These are phyloP conservation scores for Nycteola revayana DNA, from an alignment of 2,888 invertebrate genomes.

Conservation along the genomic window DNA sequence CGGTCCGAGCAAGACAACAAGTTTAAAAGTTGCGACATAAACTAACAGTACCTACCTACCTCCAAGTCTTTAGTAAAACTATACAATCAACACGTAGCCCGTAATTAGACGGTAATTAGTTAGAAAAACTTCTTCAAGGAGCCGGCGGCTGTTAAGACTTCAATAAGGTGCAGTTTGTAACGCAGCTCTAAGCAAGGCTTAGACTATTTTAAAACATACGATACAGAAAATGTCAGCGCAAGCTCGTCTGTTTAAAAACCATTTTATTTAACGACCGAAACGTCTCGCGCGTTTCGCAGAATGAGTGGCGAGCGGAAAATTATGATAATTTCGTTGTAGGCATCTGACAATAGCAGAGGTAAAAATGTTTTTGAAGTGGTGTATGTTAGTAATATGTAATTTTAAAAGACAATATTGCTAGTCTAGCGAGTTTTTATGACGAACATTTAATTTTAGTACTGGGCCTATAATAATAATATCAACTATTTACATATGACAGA, in stretches of 20 bases:
- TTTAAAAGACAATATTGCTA: no score
- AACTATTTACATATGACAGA: no score
- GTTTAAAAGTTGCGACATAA: background rate
- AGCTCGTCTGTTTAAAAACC: constrained; percentile 37
- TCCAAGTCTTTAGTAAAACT: background rate
- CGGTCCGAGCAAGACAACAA: no score
- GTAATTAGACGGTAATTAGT: constrained; percentile 14
- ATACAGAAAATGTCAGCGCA: constrained; percentile 24
- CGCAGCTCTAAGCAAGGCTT: constrained; percentile 25
- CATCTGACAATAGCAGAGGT: constrained; percentile 37
- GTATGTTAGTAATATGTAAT: background rate
- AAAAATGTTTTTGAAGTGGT: constrained; percentile 21
- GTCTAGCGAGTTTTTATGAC: no score
- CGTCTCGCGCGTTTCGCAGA: constrained; percentile 47
- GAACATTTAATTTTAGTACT: no score
- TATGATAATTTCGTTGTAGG: constrained; percentile 52
- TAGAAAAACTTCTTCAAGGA: constrained; percentile 13
- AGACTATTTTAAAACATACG: constrained; percentile 23
- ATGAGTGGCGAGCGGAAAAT: constrained; percentile 59
- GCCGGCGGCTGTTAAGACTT: constrained; percentile 11
- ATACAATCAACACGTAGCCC: constrained; percentile 2
- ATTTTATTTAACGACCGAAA: constrained; percentile 50
- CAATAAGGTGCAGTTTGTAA: constrained; percentile 27
- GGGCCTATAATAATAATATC: no score
- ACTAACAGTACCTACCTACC: background rate